Evolutionary conservation across 2,888 invertebrate genomes (phyloP), one percentile per base, ranked within the genome.

Genomic region (Bombylius discolor): DNA sequence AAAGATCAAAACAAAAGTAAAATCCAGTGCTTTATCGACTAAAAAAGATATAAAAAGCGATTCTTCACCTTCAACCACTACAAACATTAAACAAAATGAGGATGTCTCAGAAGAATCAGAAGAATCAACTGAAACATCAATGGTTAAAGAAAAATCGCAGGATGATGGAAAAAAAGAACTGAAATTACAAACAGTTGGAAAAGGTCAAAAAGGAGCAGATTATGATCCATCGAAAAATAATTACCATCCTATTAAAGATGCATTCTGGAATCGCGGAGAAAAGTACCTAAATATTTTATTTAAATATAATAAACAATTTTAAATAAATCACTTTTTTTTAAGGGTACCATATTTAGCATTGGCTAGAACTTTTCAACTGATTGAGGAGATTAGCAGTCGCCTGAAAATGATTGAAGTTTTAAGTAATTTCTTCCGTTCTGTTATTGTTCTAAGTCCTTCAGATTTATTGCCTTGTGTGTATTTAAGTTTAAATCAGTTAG

Each of bases 331-430:
- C 3, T 3, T 48, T 49, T 50, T 39, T 72, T 76, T 53, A 68
- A 90, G 89, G 62, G 89, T 95, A 47, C 98, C 99, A 0, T 99
- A 98, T 70, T 76, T 92, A 60, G 97, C 97, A 0, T 75, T 99
- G 48, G 86, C 97, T 0, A 83, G 82, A 67, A 97, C 98, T 0
- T 79, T 99, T 64, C 89, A 94, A 69, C 79, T 83, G 55, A 94
- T 99, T 56, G 98, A 99, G 73, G 84, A 79, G 13, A 87, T 85
- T 0, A 85, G 85, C 9, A 85, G 86, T 5, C 81, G 98, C 42
- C 79, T 98, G 53, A 92, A 89, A 75, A 97, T 93, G 68, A 83
- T 96, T 5, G 93, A 96, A 70, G 89, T 89, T 52, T 74, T 99
- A 49, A 82, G 89, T 65, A 98, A 98, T 73, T 97, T 87, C 71